Evolutionary conservation across 2,797 vertebrate genomes (phyloP).

Genomic region (Phalloptychus januarius): DNA sequence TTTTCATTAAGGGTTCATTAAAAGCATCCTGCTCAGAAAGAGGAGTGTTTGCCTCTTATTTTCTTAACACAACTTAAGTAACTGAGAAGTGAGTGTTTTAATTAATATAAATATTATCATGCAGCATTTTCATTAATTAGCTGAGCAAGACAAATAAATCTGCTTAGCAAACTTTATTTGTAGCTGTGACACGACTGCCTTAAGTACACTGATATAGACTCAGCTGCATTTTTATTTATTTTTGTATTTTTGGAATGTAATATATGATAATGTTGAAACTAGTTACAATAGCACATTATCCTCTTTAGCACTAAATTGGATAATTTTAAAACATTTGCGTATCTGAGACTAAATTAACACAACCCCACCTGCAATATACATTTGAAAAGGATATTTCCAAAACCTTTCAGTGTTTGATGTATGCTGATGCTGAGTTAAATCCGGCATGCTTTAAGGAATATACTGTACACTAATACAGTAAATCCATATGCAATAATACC

Average conservation of each 20-base stretch:
- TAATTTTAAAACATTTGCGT: conserved; percentile 9
- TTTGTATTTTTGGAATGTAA: background rate
- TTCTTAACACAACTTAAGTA: background rate
- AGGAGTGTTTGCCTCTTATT: background rate
- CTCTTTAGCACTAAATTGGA: background rate
- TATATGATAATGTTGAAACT: conserved; percentile 1
- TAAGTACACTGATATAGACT: background rate
- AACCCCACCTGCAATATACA: conserved; percentile 3
- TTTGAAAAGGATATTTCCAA: conserved; percentile 5
- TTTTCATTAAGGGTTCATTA: background rate
- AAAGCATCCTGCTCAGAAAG: background rate
- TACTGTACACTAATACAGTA: conserved; percentile 46
- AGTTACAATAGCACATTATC: conserved; percentile 20
- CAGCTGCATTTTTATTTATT: background rate
- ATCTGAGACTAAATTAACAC: background rate
- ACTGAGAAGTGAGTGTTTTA: background rate
- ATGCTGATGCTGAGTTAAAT: conserved; percentile 41
- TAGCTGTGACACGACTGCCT: background rate
- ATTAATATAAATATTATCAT: conserved; percentile 3
- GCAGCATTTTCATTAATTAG: conserved; percentile 3
- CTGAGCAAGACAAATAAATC: conserved; percentile 5
- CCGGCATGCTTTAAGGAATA: conserved; percentile 46
- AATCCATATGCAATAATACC: conserved; percentile 58
- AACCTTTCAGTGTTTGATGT: conserved; percentile 26
- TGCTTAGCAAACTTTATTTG: background rate